Conservation (phyloP, 2,113 vertebrate species). For the Tragulus kanchil region DNA sequence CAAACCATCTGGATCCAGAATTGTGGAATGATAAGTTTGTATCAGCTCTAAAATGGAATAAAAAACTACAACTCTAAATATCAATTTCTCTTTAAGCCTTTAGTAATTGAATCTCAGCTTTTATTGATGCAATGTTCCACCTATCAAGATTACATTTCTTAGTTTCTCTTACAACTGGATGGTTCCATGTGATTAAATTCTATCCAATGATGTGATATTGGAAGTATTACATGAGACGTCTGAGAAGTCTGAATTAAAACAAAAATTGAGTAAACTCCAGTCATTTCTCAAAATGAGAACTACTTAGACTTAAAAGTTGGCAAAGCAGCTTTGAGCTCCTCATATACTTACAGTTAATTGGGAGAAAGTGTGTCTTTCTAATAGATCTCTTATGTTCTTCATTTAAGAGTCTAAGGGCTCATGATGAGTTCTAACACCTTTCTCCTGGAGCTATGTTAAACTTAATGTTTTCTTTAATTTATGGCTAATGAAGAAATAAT, state of each 20-base stretch:
- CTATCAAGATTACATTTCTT: background rate
- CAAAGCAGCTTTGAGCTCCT: background rate
- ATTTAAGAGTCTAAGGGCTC: background rate
- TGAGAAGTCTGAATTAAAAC: constrained; percentile 60
- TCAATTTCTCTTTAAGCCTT: background rate
- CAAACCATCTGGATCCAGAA: background rate
- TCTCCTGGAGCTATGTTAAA: background rate
- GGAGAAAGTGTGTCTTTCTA: background rate
- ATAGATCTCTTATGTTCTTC: background rate
- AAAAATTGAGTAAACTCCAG: constrained; percentile 25
- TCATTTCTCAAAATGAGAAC: background rate
- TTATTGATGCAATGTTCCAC: background rate
- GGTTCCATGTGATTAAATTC: background rate
- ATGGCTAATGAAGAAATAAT: background rate
- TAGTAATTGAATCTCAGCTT: background rate
- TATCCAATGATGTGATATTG: background rate
- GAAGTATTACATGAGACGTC: too few relatives aligned
- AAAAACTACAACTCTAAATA: background rate
- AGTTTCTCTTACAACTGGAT: background rate
- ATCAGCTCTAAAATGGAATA: background rate
- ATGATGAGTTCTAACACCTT: background rate
- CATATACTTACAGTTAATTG: background rate
- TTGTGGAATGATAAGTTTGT: background rate
- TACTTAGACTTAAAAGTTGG: background rate
- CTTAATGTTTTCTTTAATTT: background rate